These are phyloP conservation scores for Amblyjoppa fuscipennis DNA, from an alignment of 2,888 invertebrate genomes.

Conservation along the genomic window DNA sequence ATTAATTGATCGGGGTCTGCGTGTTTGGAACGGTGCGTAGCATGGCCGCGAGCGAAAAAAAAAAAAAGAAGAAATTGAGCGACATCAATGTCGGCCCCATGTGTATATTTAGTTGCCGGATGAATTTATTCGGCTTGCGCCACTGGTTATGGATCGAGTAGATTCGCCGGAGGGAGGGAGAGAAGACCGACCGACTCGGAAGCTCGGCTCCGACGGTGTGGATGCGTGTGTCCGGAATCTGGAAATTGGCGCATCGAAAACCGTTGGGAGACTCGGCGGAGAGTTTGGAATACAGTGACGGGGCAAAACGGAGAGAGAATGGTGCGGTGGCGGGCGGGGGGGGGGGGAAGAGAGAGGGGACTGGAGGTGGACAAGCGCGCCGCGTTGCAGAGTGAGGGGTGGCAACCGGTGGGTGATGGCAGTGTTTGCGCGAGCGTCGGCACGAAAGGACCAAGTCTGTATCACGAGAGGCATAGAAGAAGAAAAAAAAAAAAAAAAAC, in stretches of 20 bases:
- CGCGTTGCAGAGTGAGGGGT: slow-evolving; percentile 62
- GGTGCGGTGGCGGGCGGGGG: neutral
- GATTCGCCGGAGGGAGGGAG: neutral
- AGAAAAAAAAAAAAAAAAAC: neutral
- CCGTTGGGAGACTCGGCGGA: slow-evolving; percentile 1
- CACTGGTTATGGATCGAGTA: neutral
- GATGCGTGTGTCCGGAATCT: slow-evolving; percentile 6
- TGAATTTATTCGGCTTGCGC: neutral
- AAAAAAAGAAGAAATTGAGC: neutral
- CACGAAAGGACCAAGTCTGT: slow-evolving; percentile 60
- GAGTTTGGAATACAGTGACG: slow-evolving; percentile 1
- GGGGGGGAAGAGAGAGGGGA: neutral
- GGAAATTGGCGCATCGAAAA: slow-evolving; percentile 1
- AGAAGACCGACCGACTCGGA: neutral
- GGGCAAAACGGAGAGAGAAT: slow-evolving; percentile 23
- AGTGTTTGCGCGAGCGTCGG: slow-evolving; percentile 79
- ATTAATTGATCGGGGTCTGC: neutral
- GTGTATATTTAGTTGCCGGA: neutral
- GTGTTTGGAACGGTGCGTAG: neutral
- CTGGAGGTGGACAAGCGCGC: slow-evolving; percentile 12
- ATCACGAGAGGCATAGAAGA: neutral
- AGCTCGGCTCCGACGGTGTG: neutral
- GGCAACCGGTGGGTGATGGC: slow-evolving; percentile 73
- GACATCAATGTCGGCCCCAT: neutral
- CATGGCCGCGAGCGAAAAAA: neutral